Percentiles rank a stretch among this genome's conserved stretches.
phyloP scores from a whole-genome alignment of 2,113 vertebrate species.

The Megaceryle torquata region DNA sequence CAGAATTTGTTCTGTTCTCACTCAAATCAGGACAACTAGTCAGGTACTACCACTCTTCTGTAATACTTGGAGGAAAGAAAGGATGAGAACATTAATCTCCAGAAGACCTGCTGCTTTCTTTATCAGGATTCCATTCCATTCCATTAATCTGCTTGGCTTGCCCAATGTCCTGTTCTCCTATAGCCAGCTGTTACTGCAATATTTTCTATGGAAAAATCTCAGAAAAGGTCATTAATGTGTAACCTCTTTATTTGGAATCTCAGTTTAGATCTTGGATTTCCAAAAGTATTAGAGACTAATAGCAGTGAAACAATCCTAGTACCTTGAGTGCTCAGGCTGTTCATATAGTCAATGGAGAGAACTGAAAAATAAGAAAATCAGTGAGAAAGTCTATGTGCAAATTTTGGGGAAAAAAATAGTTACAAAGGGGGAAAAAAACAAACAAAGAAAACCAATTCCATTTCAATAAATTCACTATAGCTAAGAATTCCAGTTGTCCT shows the following conservation, averaged over 20 bases:
- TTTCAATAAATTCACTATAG: fast-evolving
- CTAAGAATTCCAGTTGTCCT: not conserved
- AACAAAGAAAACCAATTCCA: not conserved
- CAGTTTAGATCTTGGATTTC: not conserved
- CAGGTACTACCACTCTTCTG: not conserved
- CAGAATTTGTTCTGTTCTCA: too few species aligned
- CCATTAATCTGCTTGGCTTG: not conserved
- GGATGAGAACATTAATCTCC: not conserved
- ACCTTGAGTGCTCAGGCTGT: not conserved
- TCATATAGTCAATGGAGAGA: not conserved
- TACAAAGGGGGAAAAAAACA: not conserved
- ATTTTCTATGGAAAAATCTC: not conserved
- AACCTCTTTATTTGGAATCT: fast-evolving
- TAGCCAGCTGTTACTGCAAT: fast-evolving
- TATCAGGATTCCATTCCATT: not conserved
- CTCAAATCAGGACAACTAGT: too few species aligned
- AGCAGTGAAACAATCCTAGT: not conserved
- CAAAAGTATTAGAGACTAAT: not conserved
- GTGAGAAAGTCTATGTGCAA: not conserved
- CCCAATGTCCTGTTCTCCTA: not conserved
- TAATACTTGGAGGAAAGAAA: not conserved
- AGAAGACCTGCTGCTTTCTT: not conserved
- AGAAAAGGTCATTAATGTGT: not conserved
- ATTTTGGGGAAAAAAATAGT: not conserved
- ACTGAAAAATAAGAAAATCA: not conserved